A percentile compares a stretch with the other conserved stretches of the same genome.
Evolutionary conservation across 2,797 vertebrate genomes (phyloP).

Genomic region (Echeneis naucrates): DNA sequence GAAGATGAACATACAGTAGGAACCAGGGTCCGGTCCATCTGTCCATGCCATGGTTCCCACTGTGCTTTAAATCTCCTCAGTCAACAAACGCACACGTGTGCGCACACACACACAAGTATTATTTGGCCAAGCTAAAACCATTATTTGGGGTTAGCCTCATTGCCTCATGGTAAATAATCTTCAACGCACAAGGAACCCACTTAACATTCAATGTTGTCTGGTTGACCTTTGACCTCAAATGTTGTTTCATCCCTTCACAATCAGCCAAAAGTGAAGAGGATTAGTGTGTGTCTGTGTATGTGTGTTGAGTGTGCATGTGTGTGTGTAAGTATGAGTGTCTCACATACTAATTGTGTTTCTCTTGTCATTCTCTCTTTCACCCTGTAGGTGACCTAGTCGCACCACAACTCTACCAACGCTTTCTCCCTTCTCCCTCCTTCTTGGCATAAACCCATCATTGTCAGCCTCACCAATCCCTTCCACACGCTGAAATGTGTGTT

Average conservation of each 20-base stretch:
- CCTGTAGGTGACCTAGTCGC: conserved; percentile 69
- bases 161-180: no score
- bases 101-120: no score
- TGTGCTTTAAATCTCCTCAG: conserved; percentile 48
- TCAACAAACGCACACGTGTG: conserved; percentile 21
- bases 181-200: no score
- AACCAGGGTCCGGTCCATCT: conserved; percentile 52
- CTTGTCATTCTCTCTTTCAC: neutral
- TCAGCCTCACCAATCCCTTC: conserved; percentile 9
- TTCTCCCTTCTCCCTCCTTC: conserved; percentile 35
- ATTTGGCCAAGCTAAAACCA: no score
- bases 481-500: conserved; percentile 49
- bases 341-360: neutral
- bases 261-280: no score
- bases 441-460: conserved; percentile 23
- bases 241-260: no score
- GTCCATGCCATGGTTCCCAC: conserved; percentile 50
- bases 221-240: no score
- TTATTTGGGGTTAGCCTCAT: no score
- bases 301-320: no score
- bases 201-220: no score
- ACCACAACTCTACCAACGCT: conserved; percentile 41
- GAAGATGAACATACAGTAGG: conserved; percentile 20
- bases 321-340: no score
- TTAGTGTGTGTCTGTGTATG: no score